Evolutionary conservation across 1,140 invertebrate genomes (phyloP), one percentile per base, ranked within the genome.

Genomic region (Danaus plexippus): DNA sequence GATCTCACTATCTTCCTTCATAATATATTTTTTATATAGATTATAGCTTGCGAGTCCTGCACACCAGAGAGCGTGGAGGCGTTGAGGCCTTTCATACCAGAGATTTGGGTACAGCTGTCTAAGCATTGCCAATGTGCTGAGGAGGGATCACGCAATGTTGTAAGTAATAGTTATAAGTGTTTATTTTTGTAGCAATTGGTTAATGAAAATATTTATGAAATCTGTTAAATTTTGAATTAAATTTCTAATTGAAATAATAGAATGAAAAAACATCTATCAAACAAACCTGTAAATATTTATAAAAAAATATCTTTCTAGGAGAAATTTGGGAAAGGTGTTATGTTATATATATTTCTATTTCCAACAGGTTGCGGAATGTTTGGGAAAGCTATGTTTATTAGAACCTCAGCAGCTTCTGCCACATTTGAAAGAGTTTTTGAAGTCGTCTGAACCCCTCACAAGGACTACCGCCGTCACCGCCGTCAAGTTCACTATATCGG

Each of bases 391-490:
- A 10, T 98, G 97, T 11, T 88, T 99, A n/a, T 94, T 99, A 45
- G 96, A 99, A 86, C 97, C 97, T 0, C 89, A 90, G 44, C 92
- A 91, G 54, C 87, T 97, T 43, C 75, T 97, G 62, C 95, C 95
- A 2, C 90, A 92, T 71, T 82, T 96, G 11, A 93, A 95, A 74
- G 90, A 92, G 66, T 95, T 95, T 22, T 80, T 97, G 13, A 89
- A 90, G 18, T 94, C 93, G 0, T 88, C 91, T 0, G 97, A 96
- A 11, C 91, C 95, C 1, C 90, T 97, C 7, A 96, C 97, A 87
- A 91, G 97, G 73, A 97, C 96, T 1, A 99, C 98, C 1, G 96
- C 98, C n/a, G 96, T 99, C 0, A 99, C 97, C 11, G 97, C 98
- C 44, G 94, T 99, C 52, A 99, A 99, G 83, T 99, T 98, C 73